Base-by-base conservation (phyloP, 2,888 invertebrate genomes). In the Mechanitis mazaeus region DNA sequence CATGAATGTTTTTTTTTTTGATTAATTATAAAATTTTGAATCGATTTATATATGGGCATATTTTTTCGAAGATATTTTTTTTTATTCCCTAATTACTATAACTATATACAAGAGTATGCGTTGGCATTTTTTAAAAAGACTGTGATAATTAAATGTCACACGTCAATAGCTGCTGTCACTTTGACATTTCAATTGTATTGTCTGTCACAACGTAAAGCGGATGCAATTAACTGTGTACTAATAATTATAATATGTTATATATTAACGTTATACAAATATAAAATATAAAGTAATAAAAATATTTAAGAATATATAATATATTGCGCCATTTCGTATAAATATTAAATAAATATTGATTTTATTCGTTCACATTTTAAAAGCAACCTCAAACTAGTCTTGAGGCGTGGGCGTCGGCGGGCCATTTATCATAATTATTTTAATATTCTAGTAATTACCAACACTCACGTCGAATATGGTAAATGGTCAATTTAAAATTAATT, bases 371-470 rank as follows among this genome's bases (percentile, higher is more conserved):
- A n/a, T 50, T 50, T 50, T 31, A 31, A 31, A 31, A 31, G 31
- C 31, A 31, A n/a, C 50, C 31, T 50, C 50, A 50, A 50, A 50
- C 50, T 28, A 31, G 50, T 50, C 50, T 50, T 31, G n/a, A 50
- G 50, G 50, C 50, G 50, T 50, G 50, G 47, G 47, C 35, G 47
- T 57, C 38, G 33, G 20, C 50, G 50, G 28, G 38, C 38, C 50
- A 64, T 64, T 62, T 64, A 62, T 62, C 59, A 59, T 55, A 59
- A 62, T 62, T 57, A 62, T 62, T 64, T 55, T 62, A 59, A 55
- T 60, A 61, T 61, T 61, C 57, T 38, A 54, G 57, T 62, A 61
- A 61, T 61, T 64, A 55, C 57, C 35, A 57, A 46, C 59, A 57
- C 61, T 64, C 50, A 54, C 31, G 46, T 46, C 56, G 55, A 50